Percentiles rank a stretch among this genome's conserved stretches.
phyloP scores from a whole-genome alignment of 2,113 vertebrate species.

The Dasypus novemcinctus region DNA sequence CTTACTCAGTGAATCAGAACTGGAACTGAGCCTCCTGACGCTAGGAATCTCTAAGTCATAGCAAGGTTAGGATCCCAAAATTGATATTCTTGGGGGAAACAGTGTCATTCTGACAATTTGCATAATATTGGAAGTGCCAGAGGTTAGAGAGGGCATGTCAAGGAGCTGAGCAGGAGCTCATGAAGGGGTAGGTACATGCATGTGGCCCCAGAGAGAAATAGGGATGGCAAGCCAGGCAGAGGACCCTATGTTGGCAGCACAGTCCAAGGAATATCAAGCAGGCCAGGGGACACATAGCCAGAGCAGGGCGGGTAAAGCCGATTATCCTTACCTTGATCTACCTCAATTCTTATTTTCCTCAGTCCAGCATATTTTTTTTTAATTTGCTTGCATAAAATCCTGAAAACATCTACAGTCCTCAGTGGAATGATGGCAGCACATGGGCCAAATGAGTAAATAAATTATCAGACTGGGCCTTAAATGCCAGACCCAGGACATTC shows the following conservation, averaged over 20 bases:
- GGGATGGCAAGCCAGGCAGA: not conserved
- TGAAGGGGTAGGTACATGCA: not conserved
- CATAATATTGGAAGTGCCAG: not conserved
- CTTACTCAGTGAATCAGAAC: not conserved
- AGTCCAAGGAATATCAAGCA: not conserved
- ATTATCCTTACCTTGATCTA: not conserved
- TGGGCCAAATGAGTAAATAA: not conserved
- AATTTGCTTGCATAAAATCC: not conserved
- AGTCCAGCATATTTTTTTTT: not conserved
- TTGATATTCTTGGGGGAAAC: not conserved
- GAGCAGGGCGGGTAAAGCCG: not conserved
- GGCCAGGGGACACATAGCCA: fast-evolving
- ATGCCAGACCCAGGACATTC: not conserved
- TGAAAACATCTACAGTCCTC: not conserved
- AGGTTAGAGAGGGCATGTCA: not conserved
- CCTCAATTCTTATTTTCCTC: not conserved
- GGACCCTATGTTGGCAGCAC: not conserved
- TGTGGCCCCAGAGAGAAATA: not conserved
- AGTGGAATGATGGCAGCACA: not conserved
- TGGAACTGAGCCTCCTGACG: not conserved
- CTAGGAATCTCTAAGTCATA: not conserved
- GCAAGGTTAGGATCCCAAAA: not conserved
- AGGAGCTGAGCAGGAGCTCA: not conserved
- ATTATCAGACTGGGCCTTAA: not conserved
- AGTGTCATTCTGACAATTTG: not conserved